Evolutionary conservation across 2,888 invertebrate genomes (phyloP).

Genomic region (Andricus curvator): DNA sequence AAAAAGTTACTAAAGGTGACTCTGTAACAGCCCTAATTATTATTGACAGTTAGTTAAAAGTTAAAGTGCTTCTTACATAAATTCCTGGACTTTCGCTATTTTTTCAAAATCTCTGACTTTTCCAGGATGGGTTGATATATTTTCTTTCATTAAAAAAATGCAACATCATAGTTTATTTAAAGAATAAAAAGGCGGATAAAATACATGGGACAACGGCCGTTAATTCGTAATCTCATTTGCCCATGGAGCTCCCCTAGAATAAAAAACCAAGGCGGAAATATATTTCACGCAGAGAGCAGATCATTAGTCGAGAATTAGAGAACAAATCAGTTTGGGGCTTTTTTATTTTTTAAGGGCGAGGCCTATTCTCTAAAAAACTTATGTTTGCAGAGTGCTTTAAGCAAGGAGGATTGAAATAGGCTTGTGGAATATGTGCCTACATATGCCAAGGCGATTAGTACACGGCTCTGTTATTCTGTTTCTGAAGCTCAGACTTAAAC

Average conservation of each 20-base stretch:
- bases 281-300: not conserved
- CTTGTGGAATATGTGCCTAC: slow-evolving; percentile 25
- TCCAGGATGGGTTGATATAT: no score
- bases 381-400: slow-evolving; percentile 16
- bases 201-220: no score
- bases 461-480: slow-evolving; percentile 19
- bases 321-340: not conserved
- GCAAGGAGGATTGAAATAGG: slow-evolving; percentile 15
- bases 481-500: slow-evolving; percentile 3
- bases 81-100: no score
- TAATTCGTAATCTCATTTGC: no score
- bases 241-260: not conserved
- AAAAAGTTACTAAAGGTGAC: no score
- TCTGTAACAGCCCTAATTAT: no score
- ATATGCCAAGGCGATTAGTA: slow-evolving; percentile 30
- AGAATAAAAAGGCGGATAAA: no score
- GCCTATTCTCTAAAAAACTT: not conserved
- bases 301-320: not conserved
- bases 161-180: no score
- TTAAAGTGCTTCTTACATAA: no score
- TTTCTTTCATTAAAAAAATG: no score
- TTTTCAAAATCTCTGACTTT: no score
- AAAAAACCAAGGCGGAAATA: not conserved
- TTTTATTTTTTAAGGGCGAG: not conserved
- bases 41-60: no score